phyloP scores from a whole-genome alignment of 2,113 vertebrate genomes.

The Gobio gobio region DNA sequence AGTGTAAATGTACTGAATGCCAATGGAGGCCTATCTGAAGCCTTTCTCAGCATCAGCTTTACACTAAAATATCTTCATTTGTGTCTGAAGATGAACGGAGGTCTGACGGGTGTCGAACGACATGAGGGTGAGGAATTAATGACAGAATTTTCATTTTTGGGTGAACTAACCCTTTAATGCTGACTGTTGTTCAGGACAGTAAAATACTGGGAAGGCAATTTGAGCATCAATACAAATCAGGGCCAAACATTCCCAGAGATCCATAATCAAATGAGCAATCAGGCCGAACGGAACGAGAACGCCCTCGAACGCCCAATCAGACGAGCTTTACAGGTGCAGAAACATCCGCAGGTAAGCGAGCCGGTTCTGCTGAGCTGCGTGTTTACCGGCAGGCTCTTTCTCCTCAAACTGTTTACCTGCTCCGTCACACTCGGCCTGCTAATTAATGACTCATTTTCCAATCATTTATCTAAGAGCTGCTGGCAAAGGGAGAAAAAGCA shows the following conservation, averaged over 20 bases:
- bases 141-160: too few species aligned
- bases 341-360: slow-evolving; percentile 34
- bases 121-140: too few species aligned
- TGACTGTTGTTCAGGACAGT: neutral
- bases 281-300: neutral
- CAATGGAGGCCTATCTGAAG: too few species aligned
- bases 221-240: slow-evolving; percentile 10
- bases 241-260: neutral
- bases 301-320: slow-evolving; percentile 11
- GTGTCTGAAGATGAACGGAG: too few species aligned
- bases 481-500: slow-evolving; percentile 63
- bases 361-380: slow-evolving; percentile 71
- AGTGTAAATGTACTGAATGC: too few species aligned
- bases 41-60: too few species aligned
- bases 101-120: too few species aligned
- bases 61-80: too few species aligned
- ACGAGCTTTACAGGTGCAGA: neutral
- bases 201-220: neutral
- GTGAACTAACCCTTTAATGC: too few species aligned
- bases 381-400: slow-evolving; percentile 72
- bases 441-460: slow-evolving; percentile 81
- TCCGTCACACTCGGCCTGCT: slow-evolving; percentile 76
- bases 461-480: slow-evolving; percentile 76
- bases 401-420: slow-evolving; percentile 79
- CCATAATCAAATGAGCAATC: slow-evolving; percentile 9